phyloP scores from a whole-genome alignment of 1,140 invertebrate species.

The Hypsibius dujardini region DNA sequence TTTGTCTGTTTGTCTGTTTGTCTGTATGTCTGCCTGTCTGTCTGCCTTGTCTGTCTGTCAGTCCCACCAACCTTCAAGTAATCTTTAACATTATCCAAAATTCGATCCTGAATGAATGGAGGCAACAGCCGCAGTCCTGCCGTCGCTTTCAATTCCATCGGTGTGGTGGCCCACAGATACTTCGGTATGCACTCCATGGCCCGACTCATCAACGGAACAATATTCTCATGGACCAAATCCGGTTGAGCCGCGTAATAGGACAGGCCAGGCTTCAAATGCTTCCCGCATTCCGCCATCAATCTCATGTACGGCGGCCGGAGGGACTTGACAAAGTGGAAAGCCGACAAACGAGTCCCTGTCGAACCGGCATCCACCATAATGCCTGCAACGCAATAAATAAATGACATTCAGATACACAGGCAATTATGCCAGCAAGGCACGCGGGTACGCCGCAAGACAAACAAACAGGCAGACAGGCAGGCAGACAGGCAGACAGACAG shows the following conservation, averaged over 20 bases:
- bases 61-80: neutral
- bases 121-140: slow-evolving; percentile 71
- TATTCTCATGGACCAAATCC: slow-evolving; percentile 39
- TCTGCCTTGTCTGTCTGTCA: neutral
- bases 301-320: slow-evolving; percentile 35
- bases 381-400: slow-evolving; percentile 26
- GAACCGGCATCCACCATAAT: slow-evolving; percentile 91
- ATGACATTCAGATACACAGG: too few relatives aligned
- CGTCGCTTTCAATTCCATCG: slow-evolving; percentile 44
- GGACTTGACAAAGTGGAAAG: slow-evolving; percentile 52
- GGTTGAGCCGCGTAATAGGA: slow-evolving; percentile 66
- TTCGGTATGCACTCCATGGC: slow-evolving; percentile 33
- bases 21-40: too few relatives aligned
- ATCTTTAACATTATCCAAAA: slow-evolving; percentile 47
- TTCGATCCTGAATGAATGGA: slow-evolving; percentile 49
- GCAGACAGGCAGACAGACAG: too few relatives aligned
- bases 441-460: too few relatives aligned
- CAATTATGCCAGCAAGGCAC: too few relatives aligned
- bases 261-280: slow-evolving; percentile 65
- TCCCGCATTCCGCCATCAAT: slow-evolving; percentile 59
- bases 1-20: too few relatives aligned
- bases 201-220: slow-evolving; percentile 32
- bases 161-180: slow-evolving; percentile 32
- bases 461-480: too few relatives aligned
- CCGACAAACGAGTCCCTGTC: slow-evolving; percentile 73